These are phyloP conservation scores for Terrapene triunguis DNA, from an alignment of 2,113 vertebrate species.

Conservation along the genomic window DNA sequence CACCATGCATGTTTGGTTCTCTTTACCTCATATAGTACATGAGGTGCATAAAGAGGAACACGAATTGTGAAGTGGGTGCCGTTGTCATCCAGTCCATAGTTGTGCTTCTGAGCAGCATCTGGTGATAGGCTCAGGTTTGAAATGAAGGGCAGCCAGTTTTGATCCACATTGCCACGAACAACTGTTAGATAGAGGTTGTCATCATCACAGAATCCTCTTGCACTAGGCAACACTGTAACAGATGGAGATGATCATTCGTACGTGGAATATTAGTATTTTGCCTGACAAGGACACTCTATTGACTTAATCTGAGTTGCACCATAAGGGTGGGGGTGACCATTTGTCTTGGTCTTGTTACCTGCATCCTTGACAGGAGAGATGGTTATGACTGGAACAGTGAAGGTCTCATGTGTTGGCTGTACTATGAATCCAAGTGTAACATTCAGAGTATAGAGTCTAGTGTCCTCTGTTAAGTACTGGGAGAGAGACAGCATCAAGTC, in stretches of 20 bases:
- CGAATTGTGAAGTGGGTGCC: constrained; percentile 58
- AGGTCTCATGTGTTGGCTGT: constrained; percentile 49
- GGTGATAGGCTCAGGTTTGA: constrained; percentile 33
- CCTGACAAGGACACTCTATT: too few species aligned
- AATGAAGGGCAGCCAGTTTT: constrained; percentile 70
- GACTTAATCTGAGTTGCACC: not conserved
- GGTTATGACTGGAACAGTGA: not conserved
- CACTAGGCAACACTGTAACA: constrained; percentile 49
- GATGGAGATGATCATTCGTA: not conserved
- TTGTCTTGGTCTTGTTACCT: constrained; percentile 49
- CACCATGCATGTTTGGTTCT: not conserved
- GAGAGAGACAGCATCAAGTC: not conserved
- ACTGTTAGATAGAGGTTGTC: constrained; percentile 48
- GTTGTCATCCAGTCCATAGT: constrained; percentile 50
- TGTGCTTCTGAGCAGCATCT: constrained; percentile 19
- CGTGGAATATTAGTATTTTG: not conserved
- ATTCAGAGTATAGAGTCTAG: constrained; percentile 57
- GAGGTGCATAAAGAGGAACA: constrained; percentile 55
- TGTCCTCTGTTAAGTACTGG: constrained; percentile 22
- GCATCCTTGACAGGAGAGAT: constrained; percentile 41
- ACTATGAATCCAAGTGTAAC: constrained; percentile 57
- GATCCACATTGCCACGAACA: constrained; percentile 59
- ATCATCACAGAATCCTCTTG: constrained; percentile 51
- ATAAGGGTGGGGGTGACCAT: not conserved
- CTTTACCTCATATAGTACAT: constrained; percentile 68